phyloP scores from a whole-genome alignment of 2,797 vertebrate genomes.

The Sardinella longiceps region DNA sequence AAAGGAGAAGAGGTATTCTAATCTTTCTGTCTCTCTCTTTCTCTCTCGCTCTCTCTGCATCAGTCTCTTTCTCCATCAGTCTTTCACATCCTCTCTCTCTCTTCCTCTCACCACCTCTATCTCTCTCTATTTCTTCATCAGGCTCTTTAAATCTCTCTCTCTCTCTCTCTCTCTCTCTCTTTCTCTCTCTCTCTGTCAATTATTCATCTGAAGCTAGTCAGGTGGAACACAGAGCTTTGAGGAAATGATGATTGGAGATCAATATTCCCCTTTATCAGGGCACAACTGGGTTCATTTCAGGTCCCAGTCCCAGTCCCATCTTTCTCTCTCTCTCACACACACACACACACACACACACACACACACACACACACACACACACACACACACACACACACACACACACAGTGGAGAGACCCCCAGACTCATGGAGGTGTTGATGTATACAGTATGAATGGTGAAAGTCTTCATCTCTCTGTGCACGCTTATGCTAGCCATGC shows the following conservation, averaged over 20 bases:
- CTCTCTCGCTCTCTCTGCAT: constrained; percentile 24
- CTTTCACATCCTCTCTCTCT: constrained; percentile 25
- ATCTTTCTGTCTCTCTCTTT: constrained; percentile 29
- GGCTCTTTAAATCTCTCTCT: background rate
- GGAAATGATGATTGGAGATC: constrained; percentile 47
- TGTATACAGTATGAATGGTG: background rate
- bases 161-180: constrained; percentile 34
- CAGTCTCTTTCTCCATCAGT: constrained; percentile 29
- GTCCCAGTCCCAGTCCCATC: background rate
- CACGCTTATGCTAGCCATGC: too few relatives aligned
- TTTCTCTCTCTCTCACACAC: background rate
- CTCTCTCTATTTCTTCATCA: constrained; percentile 14
- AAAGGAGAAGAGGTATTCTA: constrained; percentile 28
- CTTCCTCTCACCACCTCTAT: constrained; percentile 19
- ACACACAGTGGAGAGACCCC: too few relatives aligned
- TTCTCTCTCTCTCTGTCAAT: constrained; percentile 46
- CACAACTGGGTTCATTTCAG: background rate
- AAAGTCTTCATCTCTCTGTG: background rate
- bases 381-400: constrained; percentile 6
- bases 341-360: background rate
- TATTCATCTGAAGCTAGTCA: constrained; percentile 50
- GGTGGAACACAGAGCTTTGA: constrained; percentile 39
- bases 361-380: constrained; percentile 22
- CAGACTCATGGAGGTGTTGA: background rate
- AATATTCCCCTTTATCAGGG: constrained; percentile 32